These are phyloP conservation scores for Coendou prehensilis DNA, from an alignment of 2,797 vertebrate species.

Conservation along the genomic window DNA sequence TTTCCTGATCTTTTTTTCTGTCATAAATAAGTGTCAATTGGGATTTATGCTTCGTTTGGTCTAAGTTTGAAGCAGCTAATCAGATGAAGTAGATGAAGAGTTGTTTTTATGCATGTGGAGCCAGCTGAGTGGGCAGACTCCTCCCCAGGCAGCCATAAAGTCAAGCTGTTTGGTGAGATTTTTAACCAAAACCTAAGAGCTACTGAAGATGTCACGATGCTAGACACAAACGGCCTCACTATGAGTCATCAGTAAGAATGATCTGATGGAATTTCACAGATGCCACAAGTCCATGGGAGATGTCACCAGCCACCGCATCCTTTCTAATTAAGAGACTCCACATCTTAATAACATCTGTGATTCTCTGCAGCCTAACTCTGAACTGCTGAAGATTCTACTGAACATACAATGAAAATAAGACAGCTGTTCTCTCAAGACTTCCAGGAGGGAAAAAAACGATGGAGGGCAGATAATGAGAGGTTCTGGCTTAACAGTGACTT, in stretches of 20 bases:
- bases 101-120: background rate
- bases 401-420: background rate
- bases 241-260: background rate
- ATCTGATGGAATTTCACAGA: background rate
- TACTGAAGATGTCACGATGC: background rate
- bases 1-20: conserved; percentile 41
- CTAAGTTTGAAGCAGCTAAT: conserved; percentile 43
- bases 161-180: background rate
- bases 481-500: background rate
- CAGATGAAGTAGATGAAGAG: background rate
- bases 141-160: background rate
- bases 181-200: background rate
- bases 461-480: background rate
- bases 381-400: background rate
- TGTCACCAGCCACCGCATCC: background rate
- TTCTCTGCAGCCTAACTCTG: conserved; percentile 7
- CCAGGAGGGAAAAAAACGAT: background rate
- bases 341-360: background rate
- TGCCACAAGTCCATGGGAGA: background rate
- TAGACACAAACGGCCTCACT: background rate
- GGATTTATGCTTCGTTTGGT: background rate
- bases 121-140: background rate
- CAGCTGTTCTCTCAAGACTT: background rate
- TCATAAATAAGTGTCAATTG: background rate
- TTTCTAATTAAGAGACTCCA: background rate